These are phyloP conservation scores for Caenorhabditis briggsae DNA, from an alignment of 1,140 invertebrate species.

Conservation along the genomic window DNA sequence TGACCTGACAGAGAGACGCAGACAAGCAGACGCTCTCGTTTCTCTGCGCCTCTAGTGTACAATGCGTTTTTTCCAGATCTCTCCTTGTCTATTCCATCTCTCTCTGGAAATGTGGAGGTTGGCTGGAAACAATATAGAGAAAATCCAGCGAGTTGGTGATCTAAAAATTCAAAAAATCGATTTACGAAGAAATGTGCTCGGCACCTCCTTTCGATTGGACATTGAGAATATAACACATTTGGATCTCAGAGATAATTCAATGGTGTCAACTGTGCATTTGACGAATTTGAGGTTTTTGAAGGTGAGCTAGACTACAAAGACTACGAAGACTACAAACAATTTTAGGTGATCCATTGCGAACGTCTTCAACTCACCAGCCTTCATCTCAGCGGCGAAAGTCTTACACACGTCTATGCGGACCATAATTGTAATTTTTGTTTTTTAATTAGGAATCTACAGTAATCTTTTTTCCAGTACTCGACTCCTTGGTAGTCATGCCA, in stretches of 20 bases:
- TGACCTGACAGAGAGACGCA: background rate
- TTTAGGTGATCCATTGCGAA: slow-evolving; percentile 52
- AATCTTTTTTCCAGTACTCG: slow-evolving; percentile 55
- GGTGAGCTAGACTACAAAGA: background rate
- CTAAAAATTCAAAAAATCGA: slow-evolving; percentile 4
- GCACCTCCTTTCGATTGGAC: slow-evolving; percentile 37
- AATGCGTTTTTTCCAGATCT: slow-evolving; percentile 28
- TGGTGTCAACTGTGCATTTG: slow-evolving; percentile 28
- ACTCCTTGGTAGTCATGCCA: slow-evolving; percentile 61
- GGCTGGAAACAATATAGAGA: slow-evolving; percentile 55
- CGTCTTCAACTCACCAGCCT: slow-evolving; percentile 53
- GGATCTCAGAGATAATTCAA: slow-evolving; percentile 50
- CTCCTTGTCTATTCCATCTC: background rate
- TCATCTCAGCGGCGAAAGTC: slow-evolving; percentile 46
- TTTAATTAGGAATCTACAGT: too few species aligned
- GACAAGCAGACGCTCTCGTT: slow-evolving; percentile 23
- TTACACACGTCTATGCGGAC: slow-evolving; percentile 54
- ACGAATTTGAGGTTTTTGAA: slow-evolving; percentile 49
- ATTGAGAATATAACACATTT: slow-evolving; percentile 46
- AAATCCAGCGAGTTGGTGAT: background rate
- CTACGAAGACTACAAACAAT: background rate
- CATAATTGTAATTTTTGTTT: slow-evolving; percentile 37
- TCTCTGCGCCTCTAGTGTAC: background rate
- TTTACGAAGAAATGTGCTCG: slow-evolving; percentile 33
- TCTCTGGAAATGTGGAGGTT: slow-evolving; percentile 46